These are phyloP conservation scores for Apodemus agrarius DNA, from an alignment of 2,797 vertebrate genomes.

Conservation along the genomic window DNA sequence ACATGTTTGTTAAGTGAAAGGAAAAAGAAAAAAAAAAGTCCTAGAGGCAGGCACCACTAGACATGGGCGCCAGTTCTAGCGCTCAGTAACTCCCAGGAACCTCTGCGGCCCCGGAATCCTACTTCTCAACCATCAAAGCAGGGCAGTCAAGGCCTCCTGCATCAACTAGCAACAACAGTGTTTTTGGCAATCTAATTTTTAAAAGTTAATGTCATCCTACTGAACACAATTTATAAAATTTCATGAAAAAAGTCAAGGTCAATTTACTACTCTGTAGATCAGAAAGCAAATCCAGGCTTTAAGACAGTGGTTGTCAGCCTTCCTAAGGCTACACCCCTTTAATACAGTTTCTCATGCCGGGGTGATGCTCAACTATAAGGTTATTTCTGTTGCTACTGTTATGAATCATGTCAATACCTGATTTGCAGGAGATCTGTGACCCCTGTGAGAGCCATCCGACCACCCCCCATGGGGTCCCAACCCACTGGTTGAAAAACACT, in stretches of 20 bases:
- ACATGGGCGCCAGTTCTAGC: conserved; percentile 26
- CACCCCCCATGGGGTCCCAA: background rate
- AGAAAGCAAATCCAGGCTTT: conserved; percentile 37
- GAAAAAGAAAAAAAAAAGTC: background rate
- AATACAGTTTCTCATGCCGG: background rate
- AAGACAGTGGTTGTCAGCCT: background rate
- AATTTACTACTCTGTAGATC: background rate
- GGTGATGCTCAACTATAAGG: background rate
- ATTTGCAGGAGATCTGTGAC: background rate
- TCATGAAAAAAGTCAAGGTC: conserved; percentile 50
- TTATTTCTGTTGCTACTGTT: background rate
- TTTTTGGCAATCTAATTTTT: background rate
- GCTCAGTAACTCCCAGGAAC: background rate
- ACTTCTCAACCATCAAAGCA: background rate
- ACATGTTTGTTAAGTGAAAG: conserved; percentile 33
- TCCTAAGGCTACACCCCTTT: background rate
- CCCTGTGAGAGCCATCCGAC: background rate
- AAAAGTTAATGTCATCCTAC: conserved; percentile 2
- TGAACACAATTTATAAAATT: conserved; percentile 56
- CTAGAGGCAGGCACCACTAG: background rate
- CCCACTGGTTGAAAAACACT: background rate
- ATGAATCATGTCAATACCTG: background rate
- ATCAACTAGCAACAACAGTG: conserved; percentile 14
- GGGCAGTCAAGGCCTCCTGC: background rate
- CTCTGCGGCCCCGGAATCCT: background rate